These are phyloP conservation scores for Orthosia gracilis DNA, from an alignment of 2,888 invertebrate species.

Conservation along the genomic window DNA sequence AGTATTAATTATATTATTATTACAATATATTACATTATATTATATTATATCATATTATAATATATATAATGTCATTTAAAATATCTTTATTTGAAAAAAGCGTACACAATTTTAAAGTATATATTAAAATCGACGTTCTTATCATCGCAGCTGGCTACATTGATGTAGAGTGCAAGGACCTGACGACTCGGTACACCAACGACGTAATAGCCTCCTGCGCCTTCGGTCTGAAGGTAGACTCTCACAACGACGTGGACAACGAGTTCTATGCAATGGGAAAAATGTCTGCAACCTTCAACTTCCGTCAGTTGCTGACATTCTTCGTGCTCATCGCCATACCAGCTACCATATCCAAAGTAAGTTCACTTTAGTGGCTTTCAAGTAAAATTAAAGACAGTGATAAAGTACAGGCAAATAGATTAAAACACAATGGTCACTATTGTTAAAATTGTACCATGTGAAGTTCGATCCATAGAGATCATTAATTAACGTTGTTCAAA, in stretches of 20 bases:
- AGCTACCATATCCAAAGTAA: conserved; percentile 63
- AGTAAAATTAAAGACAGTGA: background rate
- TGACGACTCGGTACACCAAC: conserved; percentile 85
- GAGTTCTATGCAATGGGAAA: conserved; percentile 90
- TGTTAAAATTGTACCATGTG: no score
- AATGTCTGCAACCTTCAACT: conserved; percentile 74
- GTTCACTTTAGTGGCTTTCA: background rate
- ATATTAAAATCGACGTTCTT: background rate
- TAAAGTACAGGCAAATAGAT: no score
- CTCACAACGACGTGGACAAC: conserved; percentile 88
- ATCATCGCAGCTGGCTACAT: conserved; percentile 65
- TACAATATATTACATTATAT: no score
- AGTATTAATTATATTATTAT: no score
- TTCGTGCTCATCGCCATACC: conserved; percentile 66
- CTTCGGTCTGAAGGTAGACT: conserved; percentile 90
- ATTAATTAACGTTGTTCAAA: no score
- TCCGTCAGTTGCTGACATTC: conserved; percentile 65
- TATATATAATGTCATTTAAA: no score
- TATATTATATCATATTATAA: no score
- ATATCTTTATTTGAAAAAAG: no score
- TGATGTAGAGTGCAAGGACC: conserved; percentile 84
- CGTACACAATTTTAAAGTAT: background rate
- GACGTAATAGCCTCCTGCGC: conserved; percentile 90
- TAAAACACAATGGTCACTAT: no score
- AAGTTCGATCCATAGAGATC: no score